A percentile compares a stretch with the other conserved stretches of the same genome.
Conservation (phyloP, 2,113 vertebrate species). For the Aspidoscelis tigris region DNA sequence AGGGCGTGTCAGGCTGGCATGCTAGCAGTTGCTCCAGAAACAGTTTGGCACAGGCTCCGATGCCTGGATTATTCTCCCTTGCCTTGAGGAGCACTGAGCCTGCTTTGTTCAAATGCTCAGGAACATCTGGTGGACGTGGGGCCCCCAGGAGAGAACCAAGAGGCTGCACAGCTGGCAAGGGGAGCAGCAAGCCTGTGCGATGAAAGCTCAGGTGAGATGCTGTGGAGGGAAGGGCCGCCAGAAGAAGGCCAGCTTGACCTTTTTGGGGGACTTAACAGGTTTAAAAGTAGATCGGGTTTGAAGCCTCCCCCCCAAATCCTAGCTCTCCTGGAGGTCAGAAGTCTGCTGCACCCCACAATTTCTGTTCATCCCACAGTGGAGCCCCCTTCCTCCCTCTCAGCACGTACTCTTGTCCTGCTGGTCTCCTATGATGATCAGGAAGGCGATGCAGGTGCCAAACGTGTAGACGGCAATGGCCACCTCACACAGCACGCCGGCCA, state of each 20-base stretch:
- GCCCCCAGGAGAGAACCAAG: too few relatives aligned
- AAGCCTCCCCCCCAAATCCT: background rate
- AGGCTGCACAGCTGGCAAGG: too few relatives aligned
- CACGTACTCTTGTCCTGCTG: conserved; percentile 94
- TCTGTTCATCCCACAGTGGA: background rate
- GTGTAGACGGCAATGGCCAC: conserved; percentile 92
- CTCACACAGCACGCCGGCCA: conserved; percentile 88
- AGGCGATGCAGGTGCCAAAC: conserved; percentile 96
- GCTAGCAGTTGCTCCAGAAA: too few relatives aligned
- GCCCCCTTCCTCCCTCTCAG: background rate
- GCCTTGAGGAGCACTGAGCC: background rate
- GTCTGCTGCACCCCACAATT: background rate
- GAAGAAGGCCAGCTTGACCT: background rate
- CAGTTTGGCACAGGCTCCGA: background rate
- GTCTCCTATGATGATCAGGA: conserved; percentile 98
- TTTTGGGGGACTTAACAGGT: background rate
- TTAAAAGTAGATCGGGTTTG: background rate
- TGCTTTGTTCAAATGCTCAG: background rate
- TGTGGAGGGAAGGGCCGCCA: too few relatives aligned
- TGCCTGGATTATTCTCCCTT: background rate
- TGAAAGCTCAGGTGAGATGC: too few relatives aligned
- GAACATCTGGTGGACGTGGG: background rate
- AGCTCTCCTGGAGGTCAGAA: background rate
- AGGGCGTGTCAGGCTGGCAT: too few relatives aligned
- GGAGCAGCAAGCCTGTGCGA: too few relatives aligned